These are phyloP conservation scores for Aspiorhynchus laticeps DNA, from an alignment of 2,113 vertebrate species.

Conservation along the genomic window DNA sequence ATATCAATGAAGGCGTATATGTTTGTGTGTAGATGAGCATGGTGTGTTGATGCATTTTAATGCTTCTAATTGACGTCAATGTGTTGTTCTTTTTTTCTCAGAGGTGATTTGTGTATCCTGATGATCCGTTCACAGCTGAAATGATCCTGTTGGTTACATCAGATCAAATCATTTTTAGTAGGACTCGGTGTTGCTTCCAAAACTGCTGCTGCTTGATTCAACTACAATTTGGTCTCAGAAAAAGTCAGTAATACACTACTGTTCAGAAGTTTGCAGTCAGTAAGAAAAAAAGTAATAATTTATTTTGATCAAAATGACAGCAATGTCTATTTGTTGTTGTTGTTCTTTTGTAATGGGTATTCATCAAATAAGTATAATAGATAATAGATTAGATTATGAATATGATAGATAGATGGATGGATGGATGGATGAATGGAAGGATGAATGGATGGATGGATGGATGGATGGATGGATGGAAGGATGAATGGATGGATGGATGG, in stretches of 20 bases:
- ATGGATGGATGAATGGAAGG: no score
- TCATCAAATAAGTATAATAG: no score
- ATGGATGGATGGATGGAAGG: no score
- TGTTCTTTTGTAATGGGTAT: no score
- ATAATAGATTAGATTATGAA: no score
- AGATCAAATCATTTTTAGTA: background rate
- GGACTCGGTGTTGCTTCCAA: background rate
- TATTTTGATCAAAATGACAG: background rate
- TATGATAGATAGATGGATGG: no score
- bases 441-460: no score
- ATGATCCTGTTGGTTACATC: background rate
- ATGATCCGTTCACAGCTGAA: background rate
- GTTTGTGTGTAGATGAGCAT: background rate
- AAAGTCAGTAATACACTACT: background rate
- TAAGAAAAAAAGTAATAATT: background rate
- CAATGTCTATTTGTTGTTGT: no score
- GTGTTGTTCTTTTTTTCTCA: background rate
- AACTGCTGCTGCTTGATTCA: background rate
- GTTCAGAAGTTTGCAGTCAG: background rate
- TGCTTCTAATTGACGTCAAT: background rate
- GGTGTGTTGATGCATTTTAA: constrained; percentile 15
- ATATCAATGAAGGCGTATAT: constrained; percentile 62
- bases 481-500: no score
- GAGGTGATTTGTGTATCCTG: background rate
- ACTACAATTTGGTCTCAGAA: background rate